Evolutionary conservation across 2,888 invertebrate species (phyloP).

Genomic region (Eremobia ochroleuca): DNA sequence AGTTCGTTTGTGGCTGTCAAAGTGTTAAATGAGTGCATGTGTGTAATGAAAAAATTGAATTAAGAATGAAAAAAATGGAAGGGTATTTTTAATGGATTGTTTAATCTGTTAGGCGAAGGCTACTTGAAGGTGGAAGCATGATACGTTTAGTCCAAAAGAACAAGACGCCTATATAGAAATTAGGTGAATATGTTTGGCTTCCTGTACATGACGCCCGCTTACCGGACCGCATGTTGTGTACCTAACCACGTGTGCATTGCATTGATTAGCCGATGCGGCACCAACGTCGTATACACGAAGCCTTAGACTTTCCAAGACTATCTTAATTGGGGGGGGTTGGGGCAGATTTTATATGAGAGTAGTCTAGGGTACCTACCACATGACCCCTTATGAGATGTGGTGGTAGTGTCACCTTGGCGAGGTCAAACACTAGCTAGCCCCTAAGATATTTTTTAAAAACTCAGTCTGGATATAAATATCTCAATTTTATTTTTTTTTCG

Average conservation of each 20-base stretch:
- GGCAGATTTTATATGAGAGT: background rate
- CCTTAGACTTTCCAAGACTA: background rate
- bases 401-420: background rate
- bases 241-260: no score
- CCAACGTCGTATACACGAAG: no score
- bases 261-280: no score
- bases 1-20: no score
- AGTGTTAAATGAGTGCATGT: no score
- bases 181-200: background rate
- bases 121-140: constrained; percentile 26
- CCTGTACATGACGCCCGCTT: no score
- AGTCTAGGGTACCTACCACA: background rate
- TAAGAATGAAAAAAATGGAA: constrained; percentile 31
- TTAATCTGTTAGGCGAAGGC: constrained; percentile 34
- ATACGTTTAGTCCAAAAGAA: constrained; percentile 46
- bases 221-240: no score
- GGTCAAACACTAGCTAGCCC: background rate
- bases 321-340: background rate
- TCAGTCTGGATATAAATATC: background rate
- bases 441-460: background rate
- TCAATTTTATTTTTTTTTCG: background rate
- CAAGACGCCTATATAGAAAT: background rate
- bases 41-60: no score
- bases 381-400: background rate
- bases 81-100: constrained; percentile 41